phyloP scores from a whole-genome alignment of 2,113 vertebrate genomes.

The Lepus americanus region DNA sequence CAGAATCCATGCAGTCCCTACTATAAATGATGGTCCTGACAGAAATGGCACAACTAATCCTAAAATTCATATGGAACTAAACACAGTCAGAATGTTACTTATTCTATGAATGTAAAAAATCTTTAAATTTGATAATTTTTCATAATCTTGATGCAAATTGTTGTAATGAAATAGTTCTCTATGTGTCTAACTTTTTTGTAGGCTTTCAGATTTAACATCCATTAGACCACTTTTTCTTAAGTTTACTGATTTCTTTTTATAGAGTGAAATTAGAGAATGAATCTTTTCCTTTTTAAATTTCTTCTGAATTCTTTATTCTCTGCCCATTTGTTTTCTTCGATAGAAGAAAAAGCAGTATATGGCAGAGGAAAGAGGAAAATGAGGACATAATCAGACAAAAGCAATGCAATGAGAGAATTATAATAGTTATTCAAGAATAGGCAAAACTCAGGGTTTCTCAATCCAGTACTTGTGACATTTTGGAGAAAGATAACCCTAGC shows the following conservation, averaged over 20 bases:
- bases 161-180: background rate
- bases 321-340: background rate
- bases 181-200: background rate
- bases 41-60: too few species aligned
- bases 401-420: background rate
- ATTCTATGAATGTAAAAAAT: background rate
- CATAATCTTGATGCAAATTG: background rate
- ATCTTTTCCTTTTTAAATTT: background rate
- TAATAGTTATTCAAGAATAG: background rate
- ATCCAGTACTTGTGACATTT: background rate
- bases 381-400: background rate
- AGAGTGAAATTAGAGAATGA: background rate
- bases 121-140: background rate
- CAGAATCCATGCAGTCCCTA: too few species aligned
- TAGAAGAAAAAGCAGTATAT: background rate
- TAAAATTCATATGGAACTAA: too few species aligned
- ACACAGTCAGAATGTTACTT: background rate
- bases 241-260: background rate
- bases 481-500: background rate
- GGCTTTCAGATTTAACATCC: background rate
- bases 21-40: too few species aligned
- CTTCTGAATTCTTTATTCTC: background rate
- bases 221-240: background rate
- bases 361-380: background rate
- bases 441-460: background rate